Evolutionary conservation across 2,113 vertebrate species (phyloP).

Genomic region (Sinocyclocheilus maitianheensis): DNA sequence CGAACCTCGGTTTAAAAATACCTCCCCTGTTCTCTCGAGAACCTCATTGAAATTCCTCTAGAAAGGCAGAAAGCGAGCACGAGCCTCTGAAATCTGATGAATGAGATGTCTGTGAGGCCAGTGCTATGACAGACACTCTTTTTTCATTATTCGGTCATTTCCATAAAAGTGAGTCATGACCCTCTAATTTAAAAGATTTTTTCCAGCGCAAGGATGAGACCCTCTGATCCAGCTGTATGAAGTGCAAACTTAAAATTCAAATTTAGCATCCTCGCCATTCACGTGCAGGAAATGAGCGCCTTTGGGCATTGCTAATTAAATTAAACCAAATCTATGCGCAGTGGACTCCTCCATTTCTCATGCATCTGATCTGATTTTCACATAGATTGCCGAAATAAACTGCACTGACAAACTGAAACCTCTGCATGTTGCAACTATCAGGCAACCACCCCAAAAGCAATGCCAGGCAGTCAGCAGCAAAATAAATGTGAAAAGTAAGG

Average conservation of each 20-base stretch:
- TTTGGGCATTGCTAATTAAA: constrained; percentile 36
- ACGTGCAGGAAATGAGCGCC: not conserved
- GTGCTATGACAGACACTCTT: constrained; percentile 30
- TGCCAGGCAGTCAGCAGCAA: not conserved
- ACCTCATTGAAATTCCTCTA: constrained; percentile 43
- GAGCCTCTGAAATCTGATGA: constrained; percentile 45
- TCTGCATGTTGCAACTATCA: constrained; percentile 1
- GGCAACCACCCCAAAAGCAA: not conserved
- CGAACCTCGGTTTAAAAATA: constrained; percentile 25
- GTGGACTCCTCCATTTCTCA: not conserved
- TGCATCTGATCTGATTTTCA: not conserved
- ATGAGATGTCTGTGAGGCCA: constrained; percentile 37
- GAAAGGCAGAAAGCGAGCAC: not conserved
- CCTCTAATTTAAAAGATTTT: constrained; percentile 38
- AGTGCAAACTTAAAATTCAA: not conserved
- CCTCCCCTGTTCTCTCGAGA: not conserved
- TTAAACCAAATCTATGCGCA: constrained; percentile 26
- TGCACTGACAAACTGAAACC: not conserved
- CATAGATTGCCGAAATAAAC: constrained; percentile 2
- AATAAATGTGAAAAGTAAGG: not conserved
- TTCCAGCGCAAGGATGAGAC: not conserved
- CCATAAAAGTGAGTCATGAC: constrained; percentile 45
- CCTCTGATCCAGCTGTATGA: not conserved
- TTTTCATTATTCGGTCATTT: constrained; percentile 27
- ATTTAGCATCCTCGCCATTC: not conserved